These are phyloP conservation scores for Drosophila fuyamai DNA, from an alignment of 1,140 invertebrate species.

Conservation along the genomic window DNA sequence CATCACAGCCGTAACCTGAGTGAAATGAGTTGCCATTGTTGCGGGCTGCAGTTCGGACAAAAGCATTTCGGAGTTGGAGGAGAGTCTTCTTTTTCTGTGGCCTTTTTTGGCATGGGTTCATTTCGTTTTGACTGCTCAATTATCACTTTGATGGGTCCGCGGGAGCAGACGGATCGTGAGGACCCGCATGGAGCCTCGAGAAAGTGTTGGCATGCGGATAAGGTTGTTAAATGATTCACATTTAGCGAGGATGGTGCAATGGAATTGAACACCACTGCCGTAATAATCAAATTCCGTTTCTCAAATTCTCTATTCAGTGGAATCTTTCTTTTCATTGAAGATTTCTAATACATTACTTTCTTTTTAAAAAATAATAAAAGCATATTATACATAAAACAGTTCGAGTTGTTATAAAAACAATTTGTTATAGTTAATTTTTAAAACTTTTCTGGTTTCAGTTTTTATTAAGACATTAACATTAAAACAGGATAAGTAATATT, in stretches of 20 bases:
- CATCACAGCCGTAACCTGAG: constrained; percentile 74
- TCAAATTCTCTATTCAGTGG: too few species aligned
- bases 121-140: constrained; percentile 75
- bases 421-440: too few species aligned
- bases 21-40: constrained; percentile 84
- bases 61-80: constrained; percentile 15
- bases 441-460: too few species aligned
- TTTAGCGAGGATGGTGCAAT: constrained; percentile 1
- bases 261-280: constrained; percentile 5
- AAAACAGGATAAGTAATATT: too few species aligned
- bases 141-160: constrained; percentile 49
- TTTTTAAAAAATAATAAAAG: too few species aligned
- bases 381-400: too few species aligned
- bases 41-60: constrained; percentile 19
- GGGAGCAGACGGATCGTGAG: constrained; percentile 3
- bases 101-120: constrained; percentile 44
- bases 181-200: constrained; percentile 21
- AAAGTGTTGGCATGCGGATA: constrained; percentile 10
- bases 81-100: constrained; percentile 26
- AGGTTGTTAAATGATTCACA: constrained; percentile 1
- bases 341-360: too few species aligned
- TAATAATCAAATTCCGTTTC: too few species aligned
- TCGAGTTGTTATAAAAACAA: too few species aligned
- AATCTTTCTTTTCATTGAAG: too few species aligned
- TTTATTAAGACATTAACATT: too few species aligned